A percentile compares a stretch with the other conserved stretches of the same genome.
Evolutionary conservation across 2,888 invertebrate species (phyloP).

Genomic region (Cloeon dipterum): DNA sequence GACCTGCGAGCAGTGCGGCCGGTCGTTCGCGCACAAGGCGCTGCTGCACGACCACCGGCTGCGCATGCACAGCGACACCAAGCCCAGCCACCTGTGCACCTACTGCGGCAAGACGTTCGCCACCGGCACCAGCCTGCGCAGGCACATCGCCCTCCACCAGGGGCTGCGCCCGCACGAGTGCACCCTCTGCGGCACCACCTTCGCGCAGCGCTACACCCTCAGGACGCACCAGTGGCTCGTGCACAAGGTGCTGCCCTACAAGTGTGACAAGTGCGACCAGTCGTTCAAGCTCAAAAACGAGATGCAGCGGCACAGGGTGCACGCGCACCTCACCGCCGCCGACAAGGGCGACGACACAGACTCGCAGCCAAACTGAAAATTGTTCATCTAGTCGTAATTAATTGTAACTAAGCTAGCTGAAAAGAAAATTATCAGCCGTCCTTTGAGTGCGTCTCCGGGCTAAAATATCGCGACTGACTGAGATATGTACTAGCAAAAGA

Average conservation of each 20-base stretch:
- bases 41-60: background rate
- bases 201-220: background rate
- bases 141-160: background rate
- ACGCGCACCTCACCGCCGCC: too few relatives aligned
- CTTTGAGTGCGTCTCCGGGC: too few relatives aligned
- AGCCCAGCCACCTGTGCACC: background rate
- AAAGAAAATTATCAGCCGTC: too few relatives aligned
- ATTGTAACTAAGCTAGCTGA: too few relatives aligned
- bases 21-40: background rate
- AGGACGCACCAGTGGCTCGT: background rate
- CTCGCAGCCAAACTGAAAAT: too few relatives aligned
- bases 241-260: background rate
- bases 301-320: too few relatives aligned
- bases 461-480: too few relatives aligned
- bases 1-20: background rate
- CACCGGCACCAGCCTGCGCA: background rate
- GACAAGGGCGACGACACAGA: too few relatives aligned
- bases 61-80: background rate
- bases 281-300: background rate
- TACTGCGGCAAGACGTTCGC: background rate
- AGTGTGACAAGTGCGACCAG: background rate
- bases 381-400: too few relatives aligned
- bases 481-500: too few relatives aligned
- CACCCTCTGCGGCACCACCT: background rate
- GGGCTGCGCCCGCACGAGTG: background rate